Evolutionary conservation across 2,888 invertebrate genomes (phyloP).

Genomic region (Ethmia dodecea): DNA sequence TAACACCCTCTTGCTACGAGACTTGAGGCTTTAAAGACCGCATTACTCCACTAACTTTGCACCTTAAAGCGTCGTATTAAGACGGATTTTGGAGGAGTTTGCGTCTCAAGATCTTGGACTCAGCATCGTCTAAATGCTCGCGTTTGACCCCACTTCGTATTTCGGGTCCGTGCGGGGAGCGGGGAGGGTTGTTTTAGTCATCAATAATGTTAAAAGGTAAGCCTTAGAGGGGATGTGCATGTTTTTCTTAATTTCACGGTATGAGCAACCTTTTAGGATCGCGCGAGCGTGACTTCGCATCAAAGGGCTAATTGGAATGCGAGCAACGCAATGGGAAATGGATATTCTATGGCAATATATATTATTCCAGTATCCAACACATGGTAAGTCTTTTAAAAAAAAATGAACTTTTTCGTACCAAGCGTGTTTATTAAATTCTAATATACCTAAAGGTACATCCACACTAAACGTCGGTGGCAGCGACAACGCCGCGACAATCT

Average conservation of each 20-base stretch:
- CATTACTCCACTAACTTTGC: slow-evolving; percentile 17
- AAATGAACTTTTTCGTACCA: no score
- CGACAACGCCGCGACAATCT: slow-evolving; percentile 33
- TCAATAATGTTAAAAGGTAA: slow-evolving; percentile 73
- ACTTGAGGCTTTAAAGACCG: slow-evolving; percentile 32
- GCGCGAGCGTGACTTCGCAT: no score
- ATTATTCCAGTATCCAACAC: no score
- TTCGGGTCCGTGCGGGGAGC: slow-evolving; percentile 46
- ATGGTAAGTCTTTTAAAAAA: no score
- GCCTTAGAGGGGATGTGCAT: slow-evolving; percentile 51
- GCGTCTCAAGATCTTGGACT: slow-evolving; percentile 24
- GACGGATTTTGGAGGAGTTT: slow-evolving; percentile 17
- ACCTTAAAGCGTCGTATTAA: slow-evolving; percentile 18
- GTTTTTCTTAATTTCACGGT: no score
- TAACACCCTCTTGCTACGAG: slow-evolving; percentile 38
- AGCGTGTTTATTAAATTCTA: no score
- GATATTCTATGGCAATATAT: no score
- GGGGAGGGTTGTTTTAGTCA: slow-evolving; percentile 61
- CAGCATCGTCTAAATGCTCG: slow-evolving; percentile 45
- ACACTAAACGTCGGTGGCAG: slow-evolving; percentile 23
- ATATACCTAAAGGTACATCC: slow-evolving; percentile 25
- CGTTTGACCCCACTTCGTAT: slow-evolving; percentile 74
- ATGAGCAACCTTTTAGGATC: no score
- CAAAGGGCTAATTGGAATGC: no score
- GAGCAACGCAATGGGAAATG: no score